These are phyloP conservation scores for Conus canariensis DNA, from an alignment of 2,888 invertebrate genomes.

Conservation along the genomic window DNA sequence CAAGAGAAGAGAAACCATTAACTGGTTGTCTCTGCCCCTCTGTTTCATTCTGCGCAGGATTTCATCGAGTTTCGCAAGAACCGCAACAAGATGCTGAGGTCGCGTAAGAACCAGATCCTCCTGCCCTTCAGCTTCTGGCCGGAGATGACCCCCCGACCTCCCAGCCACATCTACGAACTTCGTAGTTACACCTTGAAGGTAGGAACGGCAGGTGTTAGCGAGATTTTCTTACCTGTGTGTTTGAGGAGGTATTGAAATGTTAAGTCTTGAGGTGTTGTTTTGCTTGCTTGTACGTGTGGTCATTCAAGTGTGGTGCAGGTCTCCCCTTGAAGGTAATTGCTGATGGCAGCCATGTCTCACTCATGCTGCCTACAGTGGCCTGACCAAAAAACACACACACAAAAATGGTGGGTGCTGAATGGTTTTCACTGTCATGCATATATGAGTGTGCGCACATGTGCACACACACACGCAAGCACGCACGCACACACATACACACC, in stretches of 20 bases:
- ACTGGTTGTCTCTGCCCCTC: neutral
- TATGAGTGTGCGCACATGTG: neutral
- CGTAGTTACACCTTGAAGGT: conserved; percentile 92
- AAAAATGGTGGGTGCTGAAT: neutral
- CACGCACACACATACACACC: no score
- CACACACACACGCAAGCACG: neutral
- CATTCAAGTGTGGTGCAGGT: no score
- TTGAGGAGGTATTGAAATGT: neutral
- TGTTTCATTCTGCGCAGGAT: conserved; percentile 59
- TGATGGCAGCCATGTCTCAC: no score
- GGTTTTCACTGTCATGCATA: neutral
- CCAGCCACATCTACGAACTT: conserved; percentile 95
- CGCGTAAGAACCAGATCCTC: conserved; percentile 94
- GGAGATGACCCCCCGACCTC: conserved; percentile 85
- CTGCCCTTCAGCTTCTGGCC: conserved; percentile 98
- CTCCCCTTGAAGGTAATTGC: no score
- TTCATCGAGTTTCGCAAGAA: conserved; percentile 72
- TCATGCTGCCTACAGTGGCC: no score
- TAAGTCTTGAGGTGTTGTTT: no score
- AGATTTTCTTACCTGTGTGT: neutral
- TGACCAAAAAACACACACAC: neutral
- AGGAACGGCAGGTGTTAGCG: neutral
- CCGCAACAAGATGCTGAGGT: conserved; percentile 83
- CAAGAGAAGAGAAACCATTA: no score
- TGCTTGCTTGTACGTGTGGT: no score